phyloP scores from a whole-genome alignment of 2,797 vertebrate genomes.

The Caiman crocodilus region DNA sequence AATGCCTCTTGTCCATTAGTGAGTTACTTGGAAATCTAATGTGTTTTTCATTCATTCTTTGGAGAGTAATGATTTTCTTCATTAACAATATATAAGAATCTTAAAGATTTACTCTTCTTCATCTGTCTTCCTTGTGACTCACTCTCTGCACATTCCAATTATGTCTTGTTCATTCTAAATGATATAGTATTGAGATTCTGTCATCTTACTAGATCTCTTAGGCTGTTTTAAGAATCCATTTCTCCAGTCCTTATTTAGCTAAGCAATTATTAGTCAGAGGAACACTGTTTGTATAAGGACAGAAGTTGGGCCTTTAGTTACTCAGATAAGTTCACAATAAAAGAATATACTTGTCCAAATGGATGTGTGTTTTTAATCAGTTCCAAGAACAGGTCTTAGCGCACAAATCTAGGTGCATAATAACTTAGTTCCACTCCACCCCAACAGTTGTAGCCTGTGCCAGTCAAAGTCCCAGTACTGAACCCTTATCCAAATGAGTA shows the following conservation, averaged over 20 bases:
- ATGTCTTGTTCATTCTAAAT: slow-evolving; percentile 64
- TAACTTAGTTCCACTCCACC: not conserved
- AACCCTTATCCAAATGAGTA: not conserved
- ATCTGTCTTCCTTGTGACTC: slow-evolving; percentile 41
- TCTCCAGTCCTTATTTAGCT: slow-evolving; percentile 67
- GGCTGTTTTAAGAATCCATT: slow-evolving; percentile 15
- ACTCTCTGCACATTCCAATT: not conserved
- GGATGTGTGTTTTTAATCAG: not conserved
- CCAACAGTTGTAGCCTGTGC: not conserved
- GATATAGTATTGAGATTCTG: slow-evolving; percentile 55
- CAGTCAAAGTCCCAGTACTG: not conserved
- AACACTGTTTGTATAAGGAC: slow-evolving; percentile 30
- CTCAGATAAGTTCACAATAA: not conserved
- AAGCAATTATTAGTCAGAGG: slow-evolving; percentile 48
- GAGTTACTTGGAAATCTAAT: slow-evolving; percentile 66
- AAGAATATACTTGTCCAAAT: not conserved
- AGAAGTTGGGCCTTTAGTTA: not conserved
- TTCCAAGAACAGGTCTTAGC: not conserved
- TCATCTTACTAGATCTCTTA: slow-evolving; percentile 59
- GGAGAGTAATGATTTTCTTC: slow-evolving; percentile 75
- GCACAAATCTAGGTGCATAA: not conserved
- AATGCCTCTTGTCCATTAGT: slow-evolving; percentile 72
- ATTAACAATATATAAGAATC: slow-evolving; percentile 75
- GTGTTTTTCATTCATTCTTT: slow-evolving; percentile 66
- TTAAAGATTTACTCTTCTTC: slow-evolving; percentile 64